These are phyloP conservation scores for Xerus inauris DNA, from an alignment of 2,113 vertebrate genomes.

Conservation along the genomic window DNA sequence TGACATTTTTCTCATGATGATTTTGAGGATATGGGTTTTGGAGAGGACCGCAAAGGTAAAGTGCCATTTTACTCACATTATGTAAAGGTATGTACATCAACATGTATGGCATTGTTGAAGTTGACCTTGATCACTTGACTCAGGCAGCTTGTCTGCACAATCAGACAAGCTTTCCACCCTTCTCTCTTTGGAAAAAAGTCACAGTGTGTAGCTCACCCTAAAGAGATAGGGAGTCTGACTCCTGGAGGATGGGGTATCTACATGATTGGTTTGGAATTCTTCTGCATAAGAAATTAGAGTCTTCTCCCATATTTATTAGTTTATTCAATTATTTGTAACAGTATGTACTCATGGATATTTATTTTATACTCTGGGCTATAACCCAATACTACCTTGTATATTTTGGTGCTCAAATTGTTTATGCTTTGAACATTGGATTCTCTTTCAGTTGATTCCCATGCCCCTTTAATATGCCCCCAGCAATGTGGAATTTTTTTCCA, in stretches of 20 bases:
- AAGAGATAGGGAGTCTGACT: not conserved
- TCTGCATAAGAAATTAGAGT: not conserved
- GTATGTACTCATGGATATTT: not conserved
- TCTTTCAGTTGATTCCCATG: not conserved
- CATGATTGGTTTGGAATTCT: not conserved
- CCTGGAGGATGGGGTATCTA: not conserved
- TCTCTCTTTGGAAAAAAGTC: not conserved
- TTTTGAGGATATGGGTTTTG: not conserved
- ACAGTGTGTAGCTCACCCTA: not conserved
- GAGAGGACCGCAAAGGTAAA: not conserved
- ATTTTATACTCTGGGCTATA: not conserved
- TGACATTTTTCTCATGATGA: not conserved
- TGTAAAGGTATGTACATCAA: not conserved
- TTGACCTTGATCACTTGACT: not conserved
- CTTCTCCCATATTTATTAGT: not conserved
- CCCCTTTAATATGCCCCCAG: rapidly evolving
- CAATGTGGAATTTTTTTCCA: too few species aligned
- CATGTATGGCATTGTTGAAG: too few species aligned
- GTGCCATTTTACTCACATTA: not conserved
- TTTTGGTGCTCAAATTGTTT: not conserved
- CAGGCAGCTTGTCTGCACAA: not conserved
- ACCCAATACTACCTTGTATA: not conserved
- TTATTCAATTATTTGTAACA: not conserved
- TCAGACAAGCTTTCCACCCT: rapidly evolving
- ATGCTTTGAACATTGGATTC: not conserved